Conservation (phyloP, 2,797 vertebrate genomes). For the Anomalospiza imberbis region DNA sequence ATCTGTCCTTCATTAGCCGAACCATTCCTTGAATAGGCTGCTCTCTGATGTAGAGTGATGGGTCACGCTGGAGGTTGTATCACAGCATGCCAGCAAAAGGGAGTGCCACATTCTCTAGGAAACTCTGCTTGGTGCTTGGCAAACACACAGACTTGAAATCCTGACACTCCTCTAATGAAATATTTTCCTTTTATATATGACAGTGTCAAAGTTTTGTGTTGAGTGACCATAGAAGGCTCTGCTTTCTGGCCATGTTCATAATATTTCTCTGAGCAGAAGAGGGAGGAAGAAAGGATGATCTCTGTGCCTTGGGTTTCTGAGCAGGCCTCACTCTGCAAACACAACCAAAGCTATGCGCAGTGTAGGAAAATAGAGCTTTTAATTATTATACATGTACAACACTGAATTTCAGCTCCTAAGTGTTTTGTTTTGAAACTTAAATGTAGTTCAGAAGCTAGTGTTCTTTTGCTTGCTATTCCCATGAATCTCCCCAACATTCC, state of each 20-base stretch:
- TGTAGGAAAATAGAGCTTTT: neutral
- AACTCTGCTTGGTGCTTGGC: neutral
- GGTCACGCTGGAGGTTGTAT: neutral
- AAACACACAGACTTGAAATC: fast-evolving
- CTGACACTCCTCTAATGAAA: neutral
- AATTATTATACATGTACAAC: neutral
- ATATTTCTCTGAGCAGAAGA: neutral
- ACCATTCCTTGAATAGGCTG: neutral
- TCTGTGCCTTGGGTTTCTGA: neutral
- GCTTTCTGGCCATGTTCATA: neutral
- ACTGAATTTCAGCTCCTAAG: neutral
- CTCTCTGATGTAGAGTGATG: neutral
- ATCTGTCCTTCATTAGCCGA: neutral
- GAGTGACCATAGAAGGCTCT: neutral
- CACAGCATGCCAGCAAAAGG: neutral
- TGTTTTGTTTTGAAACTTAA: neutral
- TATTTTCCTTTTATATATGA: neutral
- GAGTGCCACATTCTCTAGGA: neutral
- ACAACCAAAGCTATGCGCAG: fast-evolving
- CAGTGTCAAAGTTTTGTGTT: neutral
- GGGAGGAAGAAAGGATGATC: neutral
- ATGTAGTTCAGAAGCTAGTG: neutral
- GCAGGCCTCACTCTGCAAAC: neutral
- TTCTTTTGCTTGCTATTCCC: neutral
- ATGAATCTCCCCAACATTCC: neutral